phyloP scores from a whole-genome alignment of 2,888 invertebrate genomes.

The Thera britannica region DNA sequence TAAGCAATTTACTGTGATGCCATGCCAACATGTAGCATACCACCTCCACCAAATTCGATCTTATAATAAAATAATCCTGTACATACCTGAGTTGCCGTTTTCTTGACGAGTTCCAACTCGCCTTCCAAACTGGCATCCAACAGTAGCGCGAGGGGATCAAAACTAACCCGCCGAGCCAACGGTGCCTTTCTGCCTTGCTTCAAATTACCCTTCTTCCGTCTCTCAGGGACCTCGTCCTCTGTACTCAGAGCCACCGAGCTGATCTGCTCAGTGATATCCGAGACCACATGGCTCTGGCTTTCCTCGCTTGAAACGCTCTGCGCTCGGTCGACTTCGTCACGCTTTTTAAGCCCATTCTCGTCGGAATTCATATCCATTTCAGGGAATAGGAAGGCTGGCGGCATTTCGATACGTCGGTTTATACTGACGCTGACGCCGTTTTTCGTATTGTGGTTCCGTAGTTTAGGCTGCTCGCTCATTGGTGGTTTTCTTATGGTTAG shows the following conservation, averaged over 20 bases:
- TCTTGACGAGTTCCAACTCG: slow-evolving; percentile 97
- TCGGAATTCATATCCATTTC: slow-evolving; percentile 87
- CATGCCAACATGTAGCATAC: too few species aligned
- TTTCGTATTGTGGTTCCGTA: slow-evolving; percentile 85
- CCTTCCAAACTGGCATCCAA: slow-evolving; percentile 99
- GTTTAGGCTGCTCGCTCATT: slow-evolving; percentile 91
- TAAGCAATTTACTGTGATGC: too few species aligned
- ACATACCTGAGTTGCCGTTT: slow-evolving; percentile 94
- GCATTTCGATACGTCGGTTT: slow-evolving; percentile 92
- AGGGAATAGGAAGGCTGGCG: slow-evolving; percentile 92
- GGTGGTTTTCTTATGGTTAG: slow-evolving; percentile 93
- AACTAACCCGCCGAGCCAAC: slow-evolving; percentile 94
- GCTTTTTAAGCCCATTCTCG: slow-evolving; percentile 71
- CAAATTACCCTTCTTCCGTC: slow-evolving; percentile 92
- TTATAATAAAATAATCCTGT: neutral
- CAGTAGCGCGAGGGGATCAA: slow-evolving; percentile 97
- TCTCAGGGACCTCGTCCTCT: slow-evolving; percentile 80
- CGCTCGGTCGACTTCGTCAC: slow-evolving; percentile 77
- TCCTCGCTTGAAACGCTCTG: slow-evolving; percentile 74
- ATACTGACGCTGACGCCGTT: slow-evolving; percentile 88
- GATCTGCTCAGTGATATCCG: slow-evolving; percentile 80
- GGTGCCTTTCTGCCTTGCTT: slow-evolving; percentile 91
- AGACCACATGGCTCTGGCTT: slow-evolving; percentile 69
- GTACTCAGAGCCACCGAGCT: slow-evolving; percentile 80
- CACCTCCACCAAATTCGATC: neutral